Base-by-base conservation (phyloP, 1,140 invertebrate genomes). In the Octopus sinensis region DNA sequence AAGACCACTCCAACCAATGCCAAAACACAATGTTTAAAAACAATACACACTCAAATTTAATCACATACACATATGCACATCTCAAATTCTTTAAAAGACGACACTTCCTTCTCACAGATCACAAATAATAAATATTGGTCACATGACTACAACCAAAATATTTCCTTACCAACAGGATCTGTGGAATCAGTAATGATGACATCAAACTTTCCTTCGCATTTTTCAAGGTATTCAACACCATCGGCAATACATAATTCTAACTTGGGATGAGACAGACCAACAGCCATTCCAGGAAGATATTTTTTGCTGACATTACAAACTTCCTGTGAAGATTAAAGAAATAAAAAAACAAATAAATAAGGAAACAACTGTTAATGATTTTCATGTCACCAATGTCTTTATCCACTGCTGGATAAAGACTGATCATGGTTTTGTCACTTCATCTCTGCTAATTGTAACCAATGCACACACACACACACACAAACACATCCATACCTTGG, bases 151-250 rank as follows among this genome's bases (percentile, higher is more conserved):
- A 43, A 43, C 30, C 30, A 43, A 43, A 43, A 43, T 43, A 53
- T 75, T 4, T 82, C 82, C 79, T 80, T 81, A 94, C 94, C 98
- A 76, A 98, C 93, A 10, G 97, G 98, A 92, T 99, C 98, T 68
- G 97, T 97, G 77, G 97, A 98, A 90, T 99, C 98, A 0, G 98
- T 99, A 53, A 99, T 98, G 79, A 99, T 97, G 53, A 99, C 95
- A 92, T 99, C 98, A 91, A 97, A 99, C 90, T 96, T 93, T 54
- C 94, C 92, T 76, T 92, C 92, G 85, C 97, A 96, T 54, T 95
- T 93, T 84, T 95, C 94, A 92, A 99, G 94, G 89, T 96, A 99
- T 85, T 97, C 94, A 86, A 98, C 96, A 3, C 98, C 98, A 90
- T 99, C 98, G 4, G 95, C 96, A 79, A 99, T 93, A 85, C 95